phyloP scores from a whole-genome alignment of 2,888 invertebrate species.

The Latrodectus elegans region DNA sequence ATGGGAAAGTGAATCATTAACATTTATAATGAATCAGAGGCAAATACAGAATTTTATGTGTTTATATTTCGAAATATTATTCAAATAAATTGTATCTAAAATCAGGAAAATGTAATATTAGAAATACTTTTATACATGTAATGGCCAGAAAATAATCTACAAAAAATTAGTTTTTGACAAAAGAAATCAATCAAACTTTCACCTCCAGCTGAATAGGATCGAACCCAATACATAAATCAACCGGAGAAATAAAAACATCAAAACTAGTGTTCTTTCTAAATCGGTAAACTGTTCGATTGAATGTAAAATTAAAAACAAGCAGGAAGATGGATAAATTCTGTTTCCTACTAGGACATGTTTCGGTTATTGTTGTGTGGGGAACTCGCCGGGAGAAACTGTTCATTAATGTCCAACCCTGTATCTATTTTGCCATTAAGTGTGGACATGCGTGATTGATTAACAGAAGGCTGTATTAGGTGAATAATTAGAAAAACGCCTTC shows the following conservation, averaged over 20 bases:
- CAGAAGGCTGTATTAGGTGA: constrained; percentile 2
- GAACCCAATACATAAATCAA: constrained; percentile 16
- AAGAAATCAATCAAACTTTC: neutral
- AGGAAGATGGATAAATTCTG: constrained; percentile 35
- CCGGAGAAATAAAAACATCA: neutral
- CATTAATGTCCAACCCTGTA: constrained; percentile 34
- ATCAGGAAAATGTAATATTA: too few relatives aligned
- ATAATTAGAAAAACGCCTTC: neutral
- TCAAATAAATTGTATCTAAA: too few relatives aligned
- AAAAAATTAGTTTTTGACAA: too few relatives aligned
- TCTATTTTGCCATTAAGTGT: constrained; percentile 37
- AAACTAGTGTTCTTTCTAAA: constrained; percentile 5
- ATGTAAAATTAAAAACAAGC: constrained; percentile 22
- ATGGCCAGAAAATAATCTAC: too few relatives aligned
- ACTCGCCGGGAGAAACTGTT: neutral
- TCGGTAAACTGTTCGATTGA: neutral
- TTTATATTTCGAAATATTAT: too few relatives aligned
- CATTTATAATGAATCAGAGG: too few relatives aligned
- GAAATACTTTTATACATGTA: too few relatives aligned
- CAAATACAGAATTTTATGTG: too few relatives aligned
- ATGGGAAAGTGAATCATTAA: too few relatives aligned
- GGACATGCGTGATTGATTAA: constrained; percentile 44
- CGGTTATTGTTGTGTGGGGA: constrained; percentile 10
- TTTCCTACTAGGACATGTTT: constrained; percentile 12
- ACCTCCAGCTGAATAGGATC: neutral